Percentiles rank a stretch among this genome's conserved stretches.
Evolutionary conservation across 35 echinoderm and acorn worm species (phyloP).

Genomic region (Stichopus chloronotus): DNA sequence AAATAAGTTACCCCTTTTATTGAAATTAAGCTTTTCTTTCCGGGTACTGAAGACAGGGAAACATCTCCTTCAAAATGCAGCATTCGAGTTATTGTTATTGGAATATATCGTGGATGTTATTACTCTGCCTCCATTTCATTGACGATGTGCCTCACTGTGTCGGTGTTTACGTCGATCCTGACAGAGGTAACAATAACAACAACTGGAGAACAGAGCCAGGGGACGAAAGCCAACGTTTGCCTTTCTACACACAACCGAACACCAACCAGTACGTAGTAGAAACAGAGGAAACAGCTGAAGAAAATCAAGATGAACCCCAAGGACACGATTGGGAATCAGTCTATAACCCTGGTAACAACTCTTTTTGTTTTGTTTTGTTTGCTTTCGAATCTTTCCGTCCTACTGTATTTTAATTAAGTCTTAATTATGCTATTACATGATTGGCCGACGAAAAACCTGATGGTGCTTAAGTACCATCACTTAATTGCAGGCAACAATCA

Average conservation of each 20-base stretch:
- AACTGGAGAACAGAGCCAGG: neutral
- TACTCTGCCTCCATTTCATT: neutral
- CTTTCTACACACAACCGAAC: slow-evolving; percentile 14
- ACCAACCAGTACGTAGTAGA: neutral
- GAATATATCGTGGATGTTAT: slow-evolving; percentile 43
- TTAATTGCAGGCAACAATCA: too few species aligned
- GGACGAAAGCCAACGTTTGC: neutral
- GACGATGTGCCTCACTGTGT: slow-evolving; percentile 32
- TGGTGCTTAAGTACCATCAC: too few species aligned
- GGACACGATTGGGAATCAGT: neutral
- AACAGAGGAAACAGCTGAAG: neutral
- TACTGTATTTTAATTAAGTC: too few species aligned
- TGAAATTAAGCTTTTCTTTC: too few species aligned
- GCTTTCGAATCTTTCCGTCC: too few species aligned
- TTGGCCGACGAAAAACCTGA: too few species aligned
- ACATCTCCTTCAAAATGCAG: too few species aligned
- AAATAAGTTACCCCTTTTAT: too few species aligned
- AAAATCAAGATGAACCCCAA: neutral
- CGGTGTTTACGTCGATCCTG: slow-evolving; percentile 10
- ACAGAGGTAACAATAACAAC: slow-evolving; percentile 8
- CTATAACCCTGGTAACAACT: slow-evolving; percentile 14
- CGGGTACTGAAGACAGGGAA: too few species aligned
- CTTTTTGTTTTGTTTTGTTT: neutral
- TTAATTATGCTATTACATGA: too few species aligned
- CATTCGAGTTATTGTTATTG: neutral